Conservation (phyloP, 2,888 invertebrate species). For the Conchocele bisecta region DNA sequence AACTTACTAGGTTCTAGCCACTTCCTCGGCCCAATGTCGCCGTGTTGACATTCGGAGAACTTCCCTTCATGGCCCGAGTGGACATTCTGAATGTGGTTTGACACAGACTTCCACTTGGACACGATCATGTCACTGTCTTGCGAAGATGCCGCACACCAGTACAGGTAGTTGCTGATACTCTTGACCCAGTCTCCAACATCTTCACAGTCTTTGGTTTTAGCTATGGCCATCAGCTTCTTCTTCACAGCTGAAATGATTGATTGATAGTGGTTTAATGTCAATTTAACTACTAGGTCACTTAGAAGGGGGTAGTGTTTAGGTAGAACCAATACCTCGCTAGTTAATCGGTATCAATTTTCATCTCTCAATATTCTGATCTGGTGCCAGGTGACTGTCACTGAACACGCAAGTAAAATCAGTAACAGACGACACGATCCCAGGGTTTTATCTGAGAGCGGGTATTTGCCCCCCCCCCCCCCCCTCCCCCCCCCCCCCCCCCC, state of each 20-base stretch:
- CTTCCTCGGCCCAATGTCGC: slow-evolving; percentile 16
- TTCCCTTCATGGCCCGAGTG: slow-evolving; percentile 34
- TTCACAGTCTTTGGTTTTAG: slow-evolving; percentile 43
- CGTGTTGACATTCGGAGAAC: slow-evolving; percentile 42
- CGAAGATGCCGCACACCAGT: slow-evolving; percentile 52
- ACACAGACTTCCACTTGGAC: slow-evolving; percentile 48
- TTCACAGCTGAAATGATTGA: slow-evolving; percentile 32
- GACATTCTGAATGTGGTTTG: slow-evolving; percentile 51
- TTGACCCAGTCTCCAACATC: slow-evolving; percentile 36
- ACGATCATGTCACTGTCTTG: slow-evolving; percentile 37
- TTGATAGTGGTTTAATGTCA: too few relatives aligned
- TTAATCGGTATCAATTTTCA: too few relatives aligned
- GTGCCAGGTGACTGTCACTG: too few relatives aligned
- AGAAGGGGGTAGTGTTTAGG: too few relatives aligned
- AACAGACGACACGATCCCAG: too few relatives aligned
- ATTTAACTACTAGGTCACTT: too few relatives aligned
- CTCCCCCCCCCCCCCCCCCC: too few relatives aligned
- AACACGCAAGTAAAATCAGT: too few relatives aligned
- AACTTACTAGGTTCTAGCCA: slow-evolving; percentile 48
- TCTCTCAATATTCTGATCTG: too few relatives aligned
- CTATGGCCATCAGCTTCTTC: slow-evolving; percentile 29
- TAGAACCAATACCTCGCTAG: too few relatives aligned
- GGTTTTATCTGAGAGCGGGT: too few relatives aligned
- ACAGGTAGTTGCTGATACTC: slow-evolving; percentile 53
- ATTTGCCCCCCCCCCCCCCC: too few relatives aligned